Conservation (phyloP, 2,888 invertebrate genomes). For the Poecilus cupreus region DNA sequence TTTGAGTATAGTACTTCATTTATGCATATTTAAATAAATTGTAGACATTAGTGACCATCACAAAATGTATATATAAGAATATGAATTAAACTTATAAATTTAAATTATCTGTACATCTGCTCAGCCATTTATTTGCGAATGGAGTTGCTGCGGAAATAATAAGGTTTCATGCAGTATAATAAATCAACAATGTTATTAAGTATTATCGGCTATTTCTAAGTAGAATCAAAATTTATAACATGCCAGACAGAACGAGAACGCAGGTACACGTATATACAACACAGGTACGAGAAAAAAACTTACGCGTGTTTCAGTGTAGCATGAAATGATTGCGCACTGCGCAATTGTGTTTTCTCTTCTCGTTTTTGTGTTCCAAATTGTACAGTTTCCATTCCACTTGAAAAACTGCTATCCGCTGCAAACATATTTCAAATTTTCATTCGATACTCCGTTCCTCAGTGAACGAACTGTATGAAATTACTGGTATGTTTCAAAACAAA, state of each 20-base stretch:
- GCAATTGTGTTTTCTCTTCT: conserved; percentile 31
- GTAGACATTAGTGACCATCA: no score
- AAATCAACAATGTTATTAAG: conserved; percentile 29
- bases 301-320: background rate
- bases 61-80: no score
- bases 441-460: conserved; percentile 2
- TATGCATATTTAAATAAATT: no score
- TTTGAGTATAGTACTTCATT: no score
- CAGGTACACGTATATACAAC: background rate
- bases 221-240: conserved; percentile 26
- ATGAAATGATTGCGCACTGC: conserved; percentile 17
- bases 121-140: background rate
- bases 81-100: no score
- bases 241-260: background rate
- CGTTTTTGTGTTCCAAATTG: background rate
- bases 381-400: background rate
- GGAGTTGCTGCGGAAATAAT: background rate
- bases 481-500: conserved; percentile 27
- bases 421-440: conserved; percentile 43
- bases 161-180: background rate
- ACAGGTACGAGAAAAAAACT: conserved; percentile 14
- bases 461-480: conserved; percentile 2
- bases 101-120: no score
- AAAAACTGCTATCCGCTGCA: conserved; percentile 7
- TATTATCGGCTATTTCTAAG: conserved; percentile 15